Evolutionary conservation across 1,140 invertebrate species (phyloP), one percentile per base, ranked within the genome.

Genomic region (Octopus sinensis): DNA sequence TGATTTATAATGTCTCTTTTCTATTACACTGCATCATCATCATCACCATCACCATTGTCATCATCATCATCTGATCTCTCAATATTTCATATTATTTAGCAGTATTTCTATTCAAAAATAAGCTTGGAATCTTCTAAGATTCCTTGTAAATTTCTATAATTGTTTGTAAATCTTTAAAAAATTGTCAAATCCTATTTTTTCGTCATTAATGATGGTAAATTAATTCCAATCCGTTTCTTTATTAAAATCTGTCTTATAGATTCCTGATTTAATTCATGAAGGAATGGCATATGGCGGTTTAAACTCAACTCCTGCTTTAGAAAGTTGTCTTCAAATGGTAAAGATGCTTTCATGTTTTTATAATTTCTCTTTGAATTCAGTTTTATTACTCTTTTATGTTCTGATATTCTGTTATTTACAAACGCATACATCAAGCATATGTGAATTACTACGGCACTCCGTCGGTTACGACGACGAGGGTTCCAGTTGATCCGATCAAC

Each of bases 251-350:
- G 51, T 17, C 53, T 84, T 99, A 85, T 96, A 93, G 91, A 94
- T 98, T 76, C 96, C 98, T 12, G 92, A 97, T 82, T 95, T 98
- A 88, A 91, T 99, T n/a, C 97, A 97, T 6, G 97, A 99, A 92
- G 95, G 98, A 30, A 96, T 96, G 9, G 96, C 97, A 4, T 99
- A 99, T 91, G 98, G 98, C 7, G 97, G 97, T n/a, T 97, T 96
- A 13, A 98, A 99, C 90, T 97, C 99, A 84, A 96, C 98, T 89
- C 97, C 97, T 0, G 98, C 96, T 53, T 97, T 99, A n/a, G 92
- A 97, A 51, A 98, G 96, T 86, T 99, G 98, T 92, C 96, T 99
- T 89, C 86, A 89, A 80, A 85, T 87, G 86, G 90, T 90, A 85
- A 43, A 43, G 30, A 43, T 43, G 30, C 30, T 43, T 43, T 43